Evolutionary conservation across 1,140 invertebrate genomes (phyloP).

Genomic region (Halictus rubicundus): DNA sequence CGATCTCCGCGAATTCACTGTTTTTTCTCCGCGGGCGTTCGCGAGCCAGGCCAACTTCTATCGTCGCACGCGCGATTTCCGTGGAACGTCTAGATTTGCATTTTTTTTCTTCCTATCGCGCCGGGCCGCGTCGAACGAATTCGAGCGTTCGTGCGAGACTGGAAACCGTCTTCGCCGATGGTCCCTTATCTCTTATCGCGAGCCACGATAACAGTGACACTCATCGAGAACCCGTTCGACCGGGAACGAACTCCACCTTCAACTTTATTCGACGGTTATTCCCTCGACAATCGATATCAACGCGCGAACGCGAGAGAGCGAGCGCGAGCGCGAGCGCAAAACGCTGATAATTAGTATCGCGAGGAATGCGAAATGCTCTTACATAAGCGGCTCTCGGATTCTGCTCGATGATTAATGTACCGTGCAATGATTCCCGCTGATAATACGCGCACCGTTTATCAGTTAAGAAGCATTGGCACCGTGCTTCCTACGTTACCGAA

Average conservation of each 20-base stretch:
- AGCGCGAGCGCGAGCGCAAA: not conserved
- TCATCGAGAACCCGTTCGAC: conserved; percentile 6
- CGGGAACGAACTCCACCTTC: not conserved
- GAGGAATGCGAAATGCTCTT: not conserved
- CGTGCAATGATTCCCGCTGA: not conserved
- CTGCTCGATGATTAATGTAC: not conserved
- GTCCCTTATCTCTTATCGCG: conserved; percentile 66
- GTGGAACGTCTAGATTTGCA: not conserved
- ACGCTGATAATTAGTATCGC: not conserved
- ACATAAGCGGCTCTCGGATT: not conserved
- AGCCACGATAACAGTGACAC: conserved; percentile 60
- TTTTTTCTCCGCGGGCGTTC: not conserved
- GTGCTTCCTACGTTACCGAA: too few relatives aligned
- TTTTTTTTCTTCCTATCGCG: not conserved
- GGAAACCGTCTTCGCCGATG: conserved; percentile 37
- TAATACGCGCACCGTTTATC: too few relatives aligned
- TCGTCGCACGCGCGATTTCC: not conserved
- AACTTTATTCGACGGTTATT: not conserved
- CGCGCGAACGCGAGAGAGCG: too few relatives aligned
- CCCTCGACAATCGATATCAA: not conserved
- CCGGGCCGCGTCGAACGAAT: conserved; percentile 15
- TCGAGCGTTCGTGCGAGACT: conserved; percentile 19
- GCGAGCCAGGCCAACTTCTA: not conserved
- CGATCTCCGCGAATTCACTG: not conserved
- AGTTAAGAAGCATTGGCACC: too few relatives aligned